phyloP scores from a whole-genome alignment of 1,140 invertebrate genomes.

The Cryptotermes secundus region DNA sequence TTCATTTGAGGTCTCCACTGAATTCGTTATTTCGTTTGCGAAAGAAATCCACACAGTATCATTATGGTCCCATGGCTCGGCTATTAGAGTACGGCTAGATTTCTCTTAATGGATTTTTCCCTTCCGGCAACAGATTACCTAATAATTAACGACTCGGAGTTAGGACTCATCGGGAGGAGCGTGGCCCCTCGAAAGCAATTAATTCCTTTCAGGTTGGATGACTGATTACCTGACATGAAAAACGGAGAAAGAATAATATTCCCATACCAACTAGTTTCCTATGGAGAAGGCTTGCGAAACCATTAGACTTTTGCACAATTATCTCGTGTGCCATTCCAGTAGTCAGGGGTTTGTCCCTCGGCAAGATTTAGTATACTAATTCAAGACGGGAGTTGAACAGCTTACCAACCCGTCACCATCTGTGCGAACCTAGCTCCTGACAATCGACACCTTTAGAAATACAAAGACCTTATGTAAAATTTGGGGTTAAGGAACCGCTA shows the following conservation, averaged over 20 bases:
- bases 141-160: neutral
- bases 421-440: too few species aligned
- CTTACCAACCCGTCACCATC: too few species aligned
- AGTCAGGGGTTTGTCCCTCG: too few species aligned
- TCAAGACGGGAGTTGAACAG: too few species aligned
- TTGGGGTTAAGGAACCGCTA: too few species aligned
- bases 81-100: neutral
- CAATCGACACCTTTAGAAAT: too few species aligned
- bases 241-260: neutral
- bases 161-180: neutral
- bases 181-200: neutral
- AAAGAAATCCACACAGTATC: neutral
- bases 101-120: neutral
- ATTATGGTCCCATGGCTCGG: neutral
- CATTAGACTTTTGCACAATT: neutral
- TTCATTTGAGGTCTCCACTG: neutral
- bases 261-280: neutral
- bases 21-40: conserved; percentile 20
- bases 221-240: neutral
- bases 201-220: neutral
- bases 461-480: too few species aligned
- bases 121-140: neutral
- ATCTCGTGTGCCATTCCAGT: too few species aligned
- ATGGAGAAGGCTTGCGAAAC: neutral
- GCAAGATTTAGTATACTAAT: too few species aligned